A percentile compares a stretch with the other conserved stretches of the same genome.
phyloP scores from a whole-genome alignment of 1,140 invertebrate species.

The Odontomachus brunneus region DNA sequence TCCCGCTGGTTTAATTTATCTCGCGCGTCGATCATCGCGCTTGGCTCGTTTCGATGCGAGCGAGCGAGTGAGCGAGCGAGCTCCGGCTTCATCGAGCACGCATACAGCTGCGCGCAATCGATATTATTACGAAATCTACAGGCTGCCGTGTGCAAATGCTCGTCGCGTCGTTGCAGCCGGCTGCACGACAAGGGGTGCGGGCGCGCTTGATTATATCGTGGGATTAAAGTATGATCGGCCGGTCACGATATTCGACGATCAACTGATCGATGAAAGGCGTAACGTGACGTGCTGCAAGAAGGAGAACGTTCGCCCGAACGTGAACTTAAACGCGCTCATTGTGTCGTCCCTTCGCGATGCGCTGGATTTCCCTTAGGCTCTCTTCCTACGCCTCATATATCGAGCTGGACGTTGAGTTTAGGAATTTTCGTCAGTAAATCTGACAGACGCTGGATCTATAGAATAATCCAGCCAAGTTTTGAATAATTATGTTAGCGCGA shows the following conservation, averaged over 20 bases:
- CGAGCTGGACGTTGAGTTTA: neutral
- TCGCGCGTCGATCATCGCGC: slow-evolving; percentile 31
- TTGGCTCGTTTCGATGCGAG: slow-evolving; percentile 37
- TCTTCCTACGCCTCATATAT: too few relatives aligned
- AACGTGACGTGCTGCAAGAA: slow-evolving; percentile 58
- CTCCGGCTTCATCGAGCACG: slow-evolving; percentile 59
- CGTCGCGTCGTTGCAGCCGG: slow-evolving; percentile 69
- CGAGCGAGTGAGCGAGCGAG: slow-evolving; percentile 4
- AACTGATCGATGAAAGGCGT: slow-evolving; percentile 70
- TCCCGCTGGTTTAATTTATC: slow-evolving; percentile 41
- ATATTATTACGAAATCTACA: slow-evolving; percentile 71
- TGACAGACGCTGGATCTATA: too few relatives aligned
- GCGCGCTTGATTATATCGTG: slow-evolving; percentile 70
- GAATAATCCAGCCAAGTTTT: too few relatives aligned
- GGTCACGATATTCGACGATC: slow-evolving; percentile 74
- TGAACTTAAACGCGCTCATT: slow-evolving; percentile 36
- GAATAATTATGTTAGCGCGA: slow-evolving; percentile 67
- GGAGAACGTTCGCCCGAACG: slow-evolving; percentile 33
- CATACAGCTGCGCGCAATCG: slow-evolving; percentile 62
- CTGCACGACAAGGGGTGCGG: slow-evolving; percentile 70
- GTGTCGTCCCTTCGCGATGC: slow-evolving; percentile 19
- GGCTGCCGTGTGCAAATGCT: slow-evolving; percentile 69
- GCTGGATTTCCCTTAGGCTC: slow-evolving; percentile 19
- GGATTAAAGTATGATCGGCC: slow-evolving; percentile 72
- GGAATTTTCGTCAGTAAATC: slow-evolving; percentile 54